phyloP scores from a whole-genome alignment of 2,888 invertebrate genomes.

The Isoperla grammatica region DNA sequence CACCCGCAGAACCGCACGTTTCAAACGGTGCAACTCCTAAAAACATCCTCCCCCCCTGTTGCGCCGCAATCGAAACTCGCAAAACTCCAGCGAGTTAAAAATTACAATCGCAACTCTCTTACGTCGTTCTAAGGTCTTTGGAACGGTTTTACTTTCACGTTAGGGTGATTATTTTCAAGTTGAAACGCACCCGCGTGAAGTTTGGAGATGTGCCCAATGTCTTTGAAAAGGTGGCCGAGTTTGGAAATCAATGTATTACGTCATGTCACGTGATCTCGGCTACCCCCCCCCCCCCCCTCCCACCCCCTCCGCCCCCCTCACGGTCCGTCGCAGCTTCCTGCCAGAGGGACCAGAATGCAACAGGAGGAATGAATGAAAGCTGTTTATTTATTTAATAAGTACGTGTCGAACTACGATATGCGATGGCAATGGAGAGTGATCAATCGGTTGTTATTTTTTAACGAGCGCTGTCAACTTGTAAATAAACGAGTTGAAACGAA shows the following conservation, averaged over 20 bases:
- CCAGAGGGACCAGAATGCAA: conserved; percentile 1
- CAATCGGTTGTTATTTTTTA: too few species aligned
- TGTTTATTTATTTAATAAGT: too few species aligned
- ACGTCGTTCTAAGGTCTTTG: too few species aligned
- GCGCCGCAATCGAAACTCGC: too few species aligned
- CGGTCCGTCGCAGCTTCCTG: background rate
- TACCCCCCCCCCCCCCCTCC: background rate
- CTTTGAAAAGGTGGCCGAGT: background rate
- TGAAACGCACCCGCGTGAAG: too few species aligned
- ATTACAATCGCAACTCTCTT: background rate
- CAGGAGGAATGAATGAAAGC: conserved; percentile 6
- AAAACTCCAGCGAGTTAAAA: background rate
- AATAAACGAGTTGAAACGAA: too few species aligned
- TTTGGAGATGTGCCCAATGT: background rate
- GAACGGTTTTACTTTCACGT: too few species aligned
- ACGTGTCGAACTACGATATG: too few species aligned
- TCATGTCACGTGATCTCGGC: conserved; percentile 21
- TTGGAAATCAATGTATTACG: conserved; percentile 20
- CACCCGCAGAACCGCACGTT: conserved; percentile 30
- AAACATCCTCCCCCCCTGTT: conserved; percentile 27
- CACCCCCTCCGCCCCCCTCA: background rate
- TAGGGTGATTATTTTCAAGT: too few species aligned
- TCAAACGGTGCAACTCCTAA: conserved; percentile 19
- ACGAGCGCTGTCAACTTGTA: too few species aligned
- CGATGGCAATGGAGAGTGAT: too few species aligned